Evolutionary conservation across 2,888 invertebrate genomes (phyloP), one percentile per base, ranked within the genome.

Genomic region (Scaptomyza polygonia): DNA sequence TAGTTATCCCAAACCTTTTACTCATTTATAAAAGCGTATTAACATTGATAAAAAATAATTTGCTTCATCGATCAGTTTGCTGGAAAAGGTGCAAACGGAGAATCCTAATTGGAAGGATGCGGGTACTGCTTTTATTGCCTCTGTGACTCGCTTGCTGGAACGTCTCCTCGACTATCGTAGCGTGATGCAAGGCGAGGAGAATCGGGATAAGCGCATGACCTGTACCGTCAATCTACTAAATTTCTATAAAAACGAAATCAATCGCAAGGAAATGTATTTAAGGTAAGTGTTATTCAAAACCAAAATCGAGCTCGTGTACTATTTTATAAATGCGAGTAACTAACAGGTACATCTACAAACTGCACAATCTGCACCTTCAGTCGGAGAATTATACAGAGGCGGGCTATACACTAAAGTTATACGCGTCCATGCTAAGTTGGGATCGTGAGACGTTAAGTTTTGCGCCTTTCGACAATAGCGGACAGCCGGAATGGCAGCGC

Each of bases 241-340:
- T 89, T 99, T 98, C 91, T 98, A 98, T 93, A 97, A 98, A 91
- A 97, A 97, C 90, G 98, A 98, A 92, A 97, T 98, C 77, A 97
- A 98, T 88, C 94, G 98, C 25, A 97, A 97, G 87, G 98, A 98
- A 92, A 97, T 98, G 97, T 99, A 98, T 92, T 93, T 98, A 51
- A 95, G 94, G 84, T 91, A 51, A 27, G 76, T 49, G 4, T 0
- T 5, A 1, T 25, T 5, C 8, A 25, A 36, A 21, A 21, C 1
- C 5, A 0, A 16, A 9, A 12, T 9, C 4, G 18, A 16, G 1
- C n/a, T 27, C 3, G 8, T 3, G n/a, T 34, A 6, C 0, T 5
- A 11, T 5, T 9, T 3, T 6, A 32, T 9, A 12, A 2, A 14
- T 42, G 0, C 14, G 11, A 11, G 34, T 39, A 5, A 25, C 3